Evolutionary conservation across 1,140 invertebrate genomes (phyloP).

Genomic region (Augochlora pura): DNA sequence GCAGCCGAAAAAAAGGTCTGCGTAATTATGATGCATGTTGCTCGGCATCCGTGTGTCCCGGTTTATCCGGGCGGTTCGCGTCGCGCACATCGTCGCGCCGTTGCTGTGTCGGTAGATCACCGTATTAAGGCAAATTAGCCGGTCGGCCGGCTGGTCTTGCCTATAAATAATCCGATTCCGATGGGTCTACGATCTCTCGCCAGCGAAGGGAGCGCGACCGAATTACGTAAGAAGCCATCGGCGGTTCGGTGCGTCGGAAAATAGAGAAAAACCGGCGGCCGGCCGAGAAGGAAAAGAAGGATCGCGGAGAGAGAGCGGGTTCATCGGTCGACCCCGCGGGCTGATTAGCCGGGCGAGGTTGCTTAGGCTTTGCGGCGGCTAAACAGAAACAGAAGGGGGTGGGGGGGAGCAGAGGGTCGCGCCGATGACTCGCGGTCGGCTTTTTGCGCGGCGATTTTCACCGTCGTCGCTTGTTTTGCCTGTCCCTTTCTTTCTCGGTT

Average conservation of each 20-base stretch:
- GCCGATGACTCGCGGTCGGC: constrained; percentile 28
- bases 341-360: constrained; percentile 55
- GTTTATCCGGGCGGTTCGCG: no score
- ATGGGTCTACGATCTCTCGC: constrained; percentile 19
- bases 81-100: no score
- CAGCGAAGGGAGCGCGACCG: constrained; percentile 27
- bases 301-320: constrained; percentile 18
- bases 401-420: not conserved
- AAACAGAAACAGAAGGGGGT: no score
- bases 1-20: no score
- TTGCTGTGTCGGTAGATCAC: not conserved
- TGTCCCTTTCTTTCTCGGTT: constrained; percentile 40
- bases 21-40: no score
- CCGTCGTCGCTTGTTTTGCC: constrained; percentile 56
- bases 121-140: constrained; percentile 16
- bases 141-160: not conserved
- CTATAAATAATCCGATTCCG: constrained; percentile 37
- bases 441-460: constrained; percentile 63
- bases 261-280: no score
- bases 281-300: no score
- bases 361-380: no score
- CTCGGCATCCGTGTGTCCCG: no score
- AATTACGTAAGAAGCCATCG: constrained; percentile 34
- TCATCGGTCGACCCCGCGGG: constrained; percentile 60
- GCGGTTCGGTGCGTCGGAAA: not conserved